Percentiles rank a stretch among this genome's conserved stretches.
These are phyloP conservation scores for Ophioninae sp. DNA, from an alignment of 2,888 invertebrate species.

Conservation along the genomic window DNA sequence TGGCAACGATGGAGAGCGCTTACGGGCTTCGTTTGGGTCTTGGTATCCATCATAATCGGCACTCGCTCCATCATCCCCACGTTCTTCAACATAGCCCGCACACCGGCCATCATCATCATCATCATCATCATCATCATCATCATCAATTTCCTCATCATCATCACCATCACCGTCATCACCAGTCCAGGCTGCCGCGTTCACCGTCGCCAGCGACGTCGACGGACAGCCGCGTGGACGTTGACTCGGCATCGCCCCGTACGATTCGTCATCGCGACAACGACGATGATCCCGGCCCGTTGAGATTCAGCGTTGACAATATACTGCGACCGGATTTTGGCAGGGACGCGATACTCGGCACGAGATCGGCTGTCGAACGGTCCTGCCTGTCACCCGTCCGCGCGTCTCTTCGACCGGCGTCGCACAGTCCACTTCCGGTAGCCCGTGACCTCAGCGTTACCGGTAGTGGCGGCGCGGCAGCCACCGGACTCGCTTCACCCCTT, in stretches of 20 bases:
- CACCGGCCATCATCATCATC: conserved; percentile 67
- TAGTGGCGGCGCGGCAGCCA: background rate
- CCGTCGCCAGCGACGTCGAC: conserved; percentile 50
- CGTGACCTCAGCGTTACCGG: conserved; percentile 68
- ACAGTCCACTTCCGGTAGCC: conserved; percentile 68
- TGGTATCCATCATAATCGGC: conserved; percentile 67
- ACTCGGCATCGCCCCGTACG: conserved; percentile 35
- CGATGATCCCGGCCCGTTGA: conserved; percentile 80
- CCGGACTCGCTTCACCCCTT: conserved; percentile 40
- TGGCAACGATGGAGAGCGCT: conserved; percentile 75
- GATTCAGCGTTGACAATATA: conserved; percentile 94
- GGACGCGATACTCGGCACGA: conserved; percentile 86
- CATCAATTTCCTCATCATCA: conserved; percentile 70
- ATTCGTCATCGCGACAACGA: conserved; percentile 62
- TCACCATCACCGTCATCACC: conserved; percentile 60
- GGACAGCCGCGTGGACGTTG: conserved; percentile 43
- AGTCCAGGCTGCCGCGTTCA: conserved; percentile 57
- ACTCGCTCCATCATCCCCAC: conserved; percentile 67
- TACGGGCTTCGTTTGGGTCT: conserved; percentile 73
- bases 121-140: conserved; percentile 67
- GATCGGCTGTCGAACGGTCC: conserved; percentile 76
- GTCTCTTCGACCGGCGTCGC: conserved; percentile 62
- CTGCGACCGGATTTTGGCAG: conserved; percentile 92
- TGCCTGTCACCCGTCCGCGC: conserved; percentile 69
- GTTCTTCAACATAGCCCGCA: conserved; percentile 66